phyloP scores from a whole-genome alignment of 1,140 invertebrate genomes.

The Armadillidium nasatum region DNA sequence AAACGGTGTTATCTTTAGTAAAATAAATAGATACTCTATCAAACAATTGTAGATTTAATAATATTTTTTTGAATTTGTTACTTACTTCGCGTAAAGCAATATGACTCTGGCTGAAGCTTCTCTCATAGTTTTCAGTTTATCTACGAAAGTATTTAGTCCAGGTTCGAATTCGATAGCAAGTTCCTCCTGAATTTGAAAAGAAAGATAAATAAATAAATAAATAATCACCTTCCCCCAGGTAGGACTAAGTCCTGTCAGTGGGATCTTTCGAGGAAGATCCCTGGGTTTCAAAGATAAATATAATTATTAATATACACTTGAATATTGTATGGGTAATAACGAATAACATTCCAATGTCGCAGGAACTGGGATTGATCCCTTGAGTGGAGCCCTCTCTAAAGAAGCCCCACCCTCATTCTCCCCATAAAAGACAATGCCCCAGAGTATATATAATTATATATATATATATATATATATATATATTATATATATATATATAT shows the following conservation, averaged over 20 bases:
- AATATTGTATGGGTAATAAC: background rate
- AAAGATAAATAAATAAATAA: background rate
- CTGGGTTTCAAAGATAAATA: background rate
- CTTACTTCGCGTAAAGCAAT: conserved; percentile 87
- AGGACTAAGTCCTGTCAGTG: no score
- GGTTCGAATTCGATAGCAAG: conserved; percentile 85
- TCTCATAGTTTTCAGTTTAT: conserved; percentile 73
- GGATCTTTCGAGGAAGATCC: background rate
- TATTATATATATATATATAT: conserved; percentile 13
- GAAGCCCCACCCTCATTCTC: no score
- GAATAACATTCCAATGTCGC: background rate
- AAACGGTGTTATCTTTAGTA: no score
- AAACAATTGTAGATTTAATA: no score
- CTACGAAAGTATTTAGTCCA: conserved; percentile 70
- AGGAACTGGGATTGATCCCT: no score
- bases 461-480: background rate
- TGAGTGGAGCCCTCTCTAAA: no score
- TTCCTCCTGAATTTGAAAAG: conserved; percentile 62
- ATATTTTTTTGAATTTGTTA: conserved; percentile 37
- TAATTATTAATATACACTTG: background rate
- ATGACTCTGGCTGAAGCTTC: conserved; percentile 82
- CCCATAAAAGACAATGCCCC: no score
- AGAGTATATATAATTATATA: background rate
- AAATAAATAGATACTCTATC: no score
- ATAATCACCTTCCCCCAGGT: no score